phyloP scores from a whole-genome alignment of 1,140 invertebrate species.

The Philotrypesis tridentata region DNA sequence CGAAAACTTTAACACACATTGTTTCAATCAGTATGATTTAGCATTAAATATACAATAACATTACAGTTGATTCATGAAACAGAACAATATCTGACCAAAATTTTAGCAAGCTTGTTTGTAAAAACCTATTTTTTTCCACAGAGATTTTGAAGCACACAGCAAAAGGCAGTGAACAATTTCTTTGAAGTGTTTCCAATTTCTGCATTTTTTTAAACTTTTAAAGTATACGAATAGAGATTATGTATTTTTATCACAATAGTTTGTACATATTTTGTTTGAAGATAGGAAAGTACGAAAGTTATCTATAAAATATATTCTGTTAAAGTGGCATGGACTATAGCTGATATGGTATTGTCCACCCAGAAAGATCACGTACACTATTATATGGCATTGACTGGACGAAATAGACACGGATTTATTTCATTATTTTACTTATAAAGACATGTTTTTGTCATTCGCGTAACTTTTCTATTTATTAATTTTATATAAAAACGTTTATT shows the following conservation, averaged over 20 bases:
- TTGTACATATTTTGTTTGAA: slow-evolving; percentile 47
- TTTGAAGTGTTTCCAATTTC: slow-evolving; percentile 19
- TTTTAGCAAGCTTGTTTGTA: slow-evolving; percentile 47
- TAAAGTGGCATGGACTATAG: slow-evolving; percentile 26
- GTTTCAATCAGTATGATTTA: slow-evolving; percentile 31
- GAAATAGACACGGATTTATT: background rate
- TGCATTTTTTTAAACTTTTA: slow-evolving; percentile 26
- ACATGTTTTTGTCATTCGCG: background rate
- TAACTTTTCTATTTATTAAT: background rate
- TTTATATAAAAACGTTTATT: background rate
- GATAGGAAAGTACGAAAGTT: slow-evolving; percentile 41
- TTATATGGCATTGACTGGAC: slow-evolving; percentile 24
- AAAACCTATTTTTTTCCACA: slow-evolving; percentile 39
- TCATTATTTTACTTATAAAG: slow-evolving; percentile 1
- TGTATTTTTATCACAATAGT: slow-evolving; percentile 52
- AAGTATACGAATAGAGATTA: slow-evolving; percentile 41
- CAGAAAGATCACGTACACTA: background rate
- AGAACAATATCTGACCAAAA: slow-evolving; percentile 42
- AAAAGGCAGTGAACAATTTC: slow-evolving; percentile 56
- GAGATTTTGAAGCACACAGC: slow-evolving; percentile 58
- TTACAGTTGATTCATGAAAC: slow-evolving; percentile 34
- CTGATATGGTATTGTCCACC: slow-evolving; percentile 20
- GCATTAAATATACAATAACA: slow-evolving; percentile 10
- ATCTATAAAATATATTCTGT: slow-evolving; percentile 38
- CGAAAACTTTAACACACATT: too few species aligned